Percentiles rank a stretch among this genome's conserved stretches.
Conservation (phyloP, 2,797 vertebrate genomes). For the Psittacula echo region DNA sequence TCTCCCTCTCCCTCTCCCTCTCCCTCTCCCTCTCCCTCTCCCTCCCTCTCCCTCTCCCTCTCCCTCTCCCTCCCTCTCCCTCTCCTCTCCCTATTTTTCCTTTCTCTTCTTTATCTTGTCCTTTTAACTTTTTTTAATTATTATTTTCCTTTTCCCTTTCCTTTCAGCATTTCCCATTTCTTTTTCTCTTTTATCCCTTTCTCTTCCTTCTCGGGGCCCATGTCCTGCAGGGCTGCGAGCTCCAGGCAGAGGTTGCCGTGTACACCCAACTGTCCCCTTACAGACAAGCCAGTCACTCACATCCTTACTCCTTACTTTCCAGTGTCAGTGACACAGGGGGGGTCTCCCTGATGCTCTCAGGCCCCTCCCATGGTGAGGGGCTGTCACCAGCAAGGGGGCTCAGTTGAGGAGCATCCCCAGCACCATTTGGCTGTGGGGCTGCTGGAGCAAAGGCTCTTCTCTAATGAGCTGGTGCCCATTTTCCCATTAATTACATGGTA, state of each 20-base stretch:
- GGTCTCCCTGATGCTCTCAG: not conserved
- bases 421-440: not conserved
- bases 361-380: accelerated
- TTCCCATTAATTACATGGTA: not conserved
- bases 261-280: not conserved
- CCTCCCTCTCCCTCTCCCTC: accelerated
- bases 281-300: accelerated
- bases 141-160: too few relatives aligned
- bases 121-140: not conserved
- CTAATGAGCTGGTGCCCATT: not conserved
- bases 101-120: accelerated
- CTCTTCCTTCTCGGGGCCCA: not conserved
- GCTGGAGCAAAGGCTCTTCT: not conserved
- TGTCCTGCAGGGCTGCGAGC: not conserved
- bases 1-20: too few relatives aligned
- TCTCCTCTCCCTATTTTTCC: too few relatives aligned
- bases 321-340: accelerated
- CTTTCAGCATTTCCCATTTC: accelerated
- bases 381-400: not conserved
- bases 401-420: not conserved
- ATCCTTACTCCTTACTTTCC: accelerated
- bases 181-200: not conserved
- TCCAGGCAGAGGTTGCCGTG: not conserved
- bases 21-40: accelerated
- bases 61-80: too few relatives aligned